Evolutionary conservation across 2,888 invertebrate species (phyloP), one percentile per base, ranked within the genome.

Genomic region (Stenurella melanura): DNA sequence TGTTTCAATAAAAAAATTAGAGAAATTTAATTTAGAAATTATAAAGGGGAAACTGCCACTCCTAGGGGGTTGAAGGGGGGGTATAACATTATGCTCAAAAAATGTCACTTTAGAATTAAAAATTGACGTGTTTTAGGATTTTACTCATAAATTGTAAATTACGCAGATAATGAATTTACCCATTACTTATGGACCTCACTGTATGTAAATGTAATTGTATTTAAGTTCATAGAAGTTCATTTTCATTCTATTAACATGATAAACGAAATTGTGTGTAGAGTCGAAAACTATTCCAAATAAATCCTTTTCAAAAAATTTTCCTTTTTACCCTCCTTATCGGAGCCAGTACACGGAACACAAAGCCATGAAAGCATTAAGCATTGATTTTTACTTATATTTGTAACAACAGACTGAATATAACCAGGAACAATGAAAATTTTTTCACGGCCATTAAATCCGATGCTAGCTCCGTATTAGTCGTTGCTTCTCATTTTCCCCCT

Each of bases 381-480:
- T 77, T 72, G 76, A 77, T 77, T 79, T 78, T 78, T 71, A 57
- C 71, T 76, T 71, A 68, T 72, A 74, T 78, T 78, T 76, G 74
- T 74, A 73, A 75, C 73, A 75, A 77, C 67, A 77, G 70, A 75
- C 64, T 73, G 76, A 77, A 76, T 76, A 74, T 66, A 50, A 74
- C 19, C 77, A 68, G 72, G 78, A 82, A 82, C 80, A 82, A 81
- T 81, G 78, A 78, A 81, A 75, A 82, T 81, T 81, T 80, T 80
- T 82, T 83, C 82, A 80, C 80, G 79, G 79, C 81, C 80, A 83
- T 84, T 84, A 82, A 82, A 82, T 83, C 79, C 78, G 79, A 81
- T 82, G 81, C 81, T 83, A 79, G 77, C 80, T 66, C 73, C 80
- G 78, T 75, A 81, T 81, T 76, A 80, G 78, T 74, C 74, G 76